Evolutionary conservation across 30 jellyfish, hydroid and myxozoan species (phyloP).

Genomic region (Cassiopea andromeda): DNA sequence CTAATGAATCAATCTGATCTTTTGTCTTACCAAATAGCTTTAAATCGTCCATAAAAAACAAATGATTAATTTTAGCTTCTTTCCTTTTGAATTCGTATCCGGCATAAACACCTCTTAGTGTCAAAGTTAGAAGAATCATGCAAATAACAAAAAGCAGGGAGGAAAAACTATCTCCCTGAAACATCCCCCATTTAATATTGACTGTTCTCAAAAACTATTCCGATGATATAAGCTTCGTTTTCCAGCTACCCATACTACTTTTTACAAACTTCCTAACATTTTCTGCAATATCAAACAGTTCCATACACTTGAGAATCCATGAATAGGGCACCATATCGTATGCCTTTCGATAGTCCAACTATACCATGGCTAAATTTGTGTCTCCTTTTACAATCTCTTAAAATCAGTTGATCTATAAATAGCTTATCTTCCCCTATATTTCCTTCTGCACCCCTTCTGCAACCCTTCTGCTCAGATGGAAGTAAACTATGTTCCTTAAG

Average conservation of each 20-base stretch:
- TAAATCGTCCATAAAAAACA: not conserved
- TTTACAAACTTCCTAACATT: too few species aligned
- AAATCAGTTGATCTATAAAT: not conserved
- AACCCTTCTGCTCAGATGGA: not conserved
- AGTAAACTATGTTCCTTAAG: not conserved
- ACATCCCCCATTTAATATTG: not conserved
- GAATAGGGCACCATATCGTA: not conserved
- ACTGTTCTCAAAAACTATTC: not conserved
- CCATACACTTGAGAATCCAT: not conserved
- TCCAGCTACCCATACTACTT: not conserved
- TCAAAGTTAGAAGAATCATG: not conserved
- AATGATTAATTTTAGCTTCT: not conserved
- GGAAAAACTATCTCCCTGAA: constrained; percentile 14
- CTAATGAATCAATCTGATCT: not conserved
- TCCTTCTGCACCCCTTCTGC: not conserved
- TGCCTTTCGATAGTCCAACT: not conserved
- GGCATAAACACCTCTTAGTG: not conserved
- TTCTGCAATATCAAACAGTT: not conserved
- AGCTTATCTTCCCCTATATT: not conserved
- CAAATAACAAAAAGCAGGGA: not conserved
- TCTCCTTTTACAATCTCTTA: not conserved
- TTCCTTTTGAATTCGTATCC: not conserved
- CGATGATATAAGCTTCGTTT: not conserved
- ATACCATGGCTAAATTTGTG: not conserved
- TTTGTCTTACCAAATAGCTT: not conserved